Evolutionary conservation across 2,888 invertebrate species (phyloP).

Genomic region (Phaedon cochleariae): DNA sequence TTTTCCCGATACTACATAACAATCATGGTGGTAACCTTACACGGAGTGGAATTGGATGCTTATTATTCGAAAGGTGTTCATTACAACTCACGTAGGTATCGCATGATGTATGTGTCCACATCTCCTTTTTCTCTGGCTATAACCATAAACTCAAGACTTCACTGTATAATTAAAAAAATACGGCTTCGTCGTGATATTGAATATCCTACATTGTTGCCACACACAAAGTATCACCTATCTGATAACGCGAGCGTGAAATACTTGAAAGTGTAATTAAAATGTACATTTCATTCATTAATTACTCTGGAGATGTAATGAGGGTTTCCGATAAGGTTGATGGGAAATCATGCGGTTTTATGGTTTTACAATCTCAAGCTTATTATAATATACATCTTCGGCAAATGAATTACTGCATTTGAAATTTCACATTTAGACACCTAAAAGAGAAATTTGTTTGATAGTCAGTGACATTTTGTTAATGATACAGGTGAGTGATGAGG

Average conservation of each 20-base stretch:
- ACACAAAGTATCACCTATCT: neutral
- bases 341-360: no score
- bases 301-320: no score
- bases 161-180: constrained; percentile 28
- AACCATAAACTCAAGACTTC: constrained; percentile 13
- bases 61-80: constrained; percentile 34
- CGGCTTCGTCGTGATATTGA: constrained; percentile 24
- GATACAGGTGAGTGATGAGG: no score
- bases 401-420: no score
- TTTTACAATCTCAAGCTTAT: no score
- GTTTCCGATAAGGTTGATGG: no score
- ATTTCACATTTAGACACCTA: no score
- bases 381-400: no score
- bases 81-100: constrained; percentile 36
- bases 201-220: constrained; percentile 15
- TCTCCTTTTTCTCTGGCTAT: neutral
- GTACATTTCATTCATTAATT: no score
- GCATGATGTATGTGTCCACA: constrained; percentile 23
- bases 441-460: no score
- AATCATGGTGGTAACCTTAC: constrained; percentile 27
- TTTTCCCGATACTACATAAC: neutral
- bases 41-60: constrained; percentile 28
- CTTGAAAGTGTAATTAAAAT: no score
- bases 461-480: no score
- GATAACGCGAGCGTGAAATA: neutral